phyloP scores from a whole-genome alignment of 1,140 invertebrate species.

The Drosophila insularis region DNA sequence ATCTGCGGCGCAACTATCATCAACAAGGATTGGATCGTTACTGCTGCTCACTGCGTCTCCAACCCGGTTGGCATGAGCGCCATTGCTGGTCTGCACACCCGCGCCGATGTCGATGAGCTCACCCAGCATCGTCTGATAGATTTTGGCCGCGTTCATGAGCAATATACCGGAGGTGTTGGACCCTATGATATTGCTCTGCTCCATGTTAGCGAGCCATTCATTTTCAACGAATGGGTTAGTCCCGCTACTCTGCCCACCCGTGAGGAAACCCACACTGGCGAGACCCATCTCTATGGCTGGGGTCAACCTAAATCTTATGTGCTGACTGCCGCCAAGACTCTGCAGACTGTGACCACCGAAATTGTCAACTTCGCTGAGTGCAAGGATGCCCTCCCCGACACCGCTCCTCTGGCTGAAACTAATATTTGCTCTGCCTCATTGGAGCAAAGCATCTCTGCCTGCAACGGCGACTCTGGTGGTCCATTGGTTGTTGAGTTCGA shows the following conservation, averaged over 20 bases:
- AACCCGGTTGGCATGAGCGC: slow-evolving; percentile 48
- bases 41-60: slow-evolving; percentile 74
- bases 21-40: slow-evolving; percentile 66
- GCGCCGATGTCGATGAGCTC: slow-evolving; percentile 67
- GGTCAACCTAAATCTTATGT: slow-evolving; percentile 81
- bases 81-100: slow-evolving; percentile 73
- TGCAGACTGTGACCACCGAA: slow-evolving; percentile 81
- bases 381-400: slow-evolving; percentile 46
- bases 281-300: slow-evolving; percentile 83
- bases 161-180: slow-evolving; percentile 84
- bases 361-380: slow-evolving; percentile 72
- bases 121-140: slow-evolving; percentile 83
- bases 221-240: slow-evolving; percentile 83
- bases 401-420: slow-evolving; percentile 71
- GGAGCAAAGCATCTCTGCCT: slow-evolving; percentile 84
- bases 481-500: slow-evolving; percentile 84
- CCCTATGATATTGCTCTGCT: slow-evolving; percentile 87
- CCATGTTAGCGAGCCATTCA: slow-evolving; percentile 83
- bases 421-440: slow-evolving; percentile 87
- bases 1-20: slow-evolving; percentile 74
- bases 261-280: slow-evolving; percentile 78
- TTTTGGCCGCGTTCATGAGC: slow-evolving; percentile 82
- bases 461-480: slow-evolving; percentile 87
- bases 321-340: slow-evolving; percentile 59
- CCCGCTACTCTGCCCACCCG: slow-evolving; percentile 83